Base-by-base conservation (phyloP, 2,797 vertebrate genomes). In the Picus viridis region DNA sequence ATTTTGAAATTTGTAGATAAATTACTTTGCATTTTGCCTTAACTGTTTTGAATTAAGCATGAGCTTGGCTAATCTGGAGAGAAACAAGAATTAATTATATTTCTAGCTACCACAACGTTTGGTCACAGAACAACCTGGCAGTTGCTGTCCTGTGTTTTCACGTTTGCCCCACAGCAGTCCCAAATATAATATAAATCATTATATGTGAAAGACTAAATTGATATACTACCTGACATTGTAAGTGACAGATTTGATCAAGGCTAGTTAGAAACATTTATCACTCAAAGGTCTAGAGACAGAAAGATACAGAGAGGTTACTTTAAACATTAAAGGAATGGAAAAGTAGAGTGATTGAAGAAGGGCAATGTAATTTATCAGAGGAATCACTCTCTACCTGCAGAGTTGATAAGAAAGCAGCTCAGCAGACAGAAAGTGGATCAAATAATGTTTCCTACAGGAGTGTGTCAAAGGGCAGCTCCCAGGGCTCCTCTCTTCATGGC, bases 371-470 rank as follows among this genome's bases (percentile, higher is more conserved):
- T 98, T 98, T 97, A 98, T 98, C 97, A 98, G 95, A 97, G 95
- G 95, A 98, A 98, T 98, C 96, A 77, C 97, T 97, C 97, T 98
- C 93, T 97, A 98, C 97, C 97, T 98, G 96, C 97, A 94, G 97
- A 97, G 97, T 97, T 98, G 98, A 98, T 98, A 98, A 98, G 97
- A 98, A 97, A 97, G 97, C 95, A 95, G 89, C 95, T 97, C 89
- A 83, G 94, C 97, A 96, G 96, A 95, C 96, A 92, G 97, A 97
- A 97, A 98, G 97, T 96, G 96, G 97, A 98, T 98, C 97, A 97
- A 98, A 98, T 97, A 96, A 96, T 97, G 91, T 98, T 98, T 98
- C 97, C 98, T 97, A 85, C 98, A 98, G 98, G 97, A 98, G 94
- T n/a, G 85, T 98, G 90, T 97, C 97, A 96, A 98, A 98, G 98